Evolutionary conservation across 2,888 invertebrate species (phyloP).

Genomic region (Podabrus alpinus): DNA sequence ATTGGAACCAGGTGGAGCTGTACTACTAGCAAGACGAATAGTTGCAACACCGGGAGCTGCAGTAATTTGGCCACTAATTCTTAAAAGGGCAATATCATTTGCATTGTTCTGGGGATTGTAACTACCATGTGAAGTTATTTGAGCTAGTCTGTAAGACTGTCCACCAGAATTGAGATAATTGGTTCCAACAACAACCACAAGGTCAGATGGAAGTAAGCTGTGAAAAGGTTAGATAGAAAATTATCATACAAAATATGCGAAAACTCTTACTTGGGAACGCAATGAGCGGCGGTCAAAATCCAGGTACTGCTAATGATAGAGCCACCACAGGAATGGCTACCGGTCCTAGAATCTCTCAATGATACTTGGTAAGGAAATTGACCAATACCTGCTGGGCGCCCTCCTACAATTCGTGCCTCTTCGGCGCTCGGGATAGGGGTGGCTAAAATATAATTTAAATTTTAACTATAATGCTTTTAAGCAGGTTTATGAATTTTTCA

Average conservation of each 20-base stretch:
- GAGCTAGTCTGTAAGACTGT: conserved; percentile 26
- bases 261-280: conserved; percentile 30
- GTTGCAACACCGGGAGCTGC: not conserved
- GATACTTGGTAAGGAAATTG: conserved; percentile 61
- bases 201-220: not conserved
- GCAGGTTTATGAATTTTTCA: not conserved
- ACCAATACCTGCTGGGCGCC: conserved; percentile 58
- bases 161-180: not conserved
- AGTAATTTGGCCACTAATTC: not conserved
- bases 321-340: conserved; percentile 64
- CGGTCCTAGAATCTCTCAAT: conserved; percentile 55
- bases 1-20: not conserved
- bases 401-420: conserved; percentile 57
- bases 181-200: not conserved
- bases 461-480: not conserved
- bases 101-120: not conserved
- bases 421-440: not conserved
- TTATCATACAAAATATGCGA: not conserved
- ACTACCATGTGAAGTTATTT: not conserved
- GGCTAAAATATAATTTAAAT: not conserved
- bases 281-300: conserved; percentile 37
- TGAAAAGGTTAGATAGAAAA: not conserved
- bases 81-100: conserved; percentile 6
- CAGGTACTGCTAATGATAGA: conserved; percentile 60
- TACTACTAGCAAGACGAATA: not conserved